Conservation (phyloP, 1,140 invertebrate species). For the Nebria ingens region DNA sequence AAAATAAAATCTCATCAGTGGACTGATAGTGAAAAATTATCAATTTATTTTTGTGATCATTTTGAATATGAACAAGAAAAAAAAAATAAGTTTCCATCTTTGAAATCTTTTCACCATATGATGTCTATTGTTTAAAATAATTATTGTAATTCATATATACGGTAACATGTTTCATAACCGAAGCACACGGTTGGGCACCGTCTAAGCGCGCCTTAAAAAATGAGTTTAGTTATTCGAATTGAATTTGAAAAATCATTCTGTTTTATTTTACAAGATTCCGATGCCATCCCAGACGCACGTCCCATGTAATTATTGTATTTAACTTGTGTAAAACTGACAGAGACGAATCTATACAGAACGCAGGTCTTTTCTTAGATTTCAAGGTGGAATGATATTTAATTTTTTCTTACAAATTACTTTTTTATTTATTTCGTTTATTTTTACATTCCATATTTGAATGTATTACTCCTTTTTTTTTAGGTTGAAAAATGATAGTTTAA, state of each 20-base stretch:
- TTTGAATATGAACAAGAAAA: neutral
- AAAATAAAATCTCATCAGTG: too few species aligned
- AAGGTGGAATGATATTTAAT: neutral
- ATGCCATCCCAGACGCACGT: neutral
- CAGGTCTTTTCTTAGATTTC: neutral
- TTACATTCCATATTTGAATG: constrained; percentile 2
- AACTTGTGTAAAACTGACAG: neutral
- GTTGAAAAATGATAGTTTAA: neutral
- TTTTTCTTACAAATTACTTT: neutral
- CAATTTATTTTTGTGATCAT: neutral
- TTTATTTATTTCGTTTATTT: neutral
- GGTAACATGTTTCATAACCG: neutral
- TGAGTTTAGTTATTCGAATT: constrained; percentile 1
- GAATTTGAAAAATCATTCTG: constrained; percentile 8
- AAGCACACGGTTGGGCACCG: neutral
- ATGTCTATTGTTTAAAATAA: constrained; percentile 6
- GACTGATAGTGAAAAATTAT: too few species aligned
- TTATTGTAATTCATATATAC: constrained; percentile 3
- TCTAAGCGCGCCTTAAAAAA: constrained; percentile 1
- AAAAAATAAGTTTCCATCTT: neutral
- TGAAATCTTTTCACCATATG: neutral
- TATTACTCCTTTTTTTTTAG: neutral
- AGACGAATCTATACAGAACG: neutral
- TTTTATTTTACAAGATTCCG: constrained; percentile 8
- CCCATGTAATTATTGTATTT: neutral